Evolutionary conservation across 2,888 invertebrate genomes (phyloP).

Genomic region (Andrena marginata): DNA sequence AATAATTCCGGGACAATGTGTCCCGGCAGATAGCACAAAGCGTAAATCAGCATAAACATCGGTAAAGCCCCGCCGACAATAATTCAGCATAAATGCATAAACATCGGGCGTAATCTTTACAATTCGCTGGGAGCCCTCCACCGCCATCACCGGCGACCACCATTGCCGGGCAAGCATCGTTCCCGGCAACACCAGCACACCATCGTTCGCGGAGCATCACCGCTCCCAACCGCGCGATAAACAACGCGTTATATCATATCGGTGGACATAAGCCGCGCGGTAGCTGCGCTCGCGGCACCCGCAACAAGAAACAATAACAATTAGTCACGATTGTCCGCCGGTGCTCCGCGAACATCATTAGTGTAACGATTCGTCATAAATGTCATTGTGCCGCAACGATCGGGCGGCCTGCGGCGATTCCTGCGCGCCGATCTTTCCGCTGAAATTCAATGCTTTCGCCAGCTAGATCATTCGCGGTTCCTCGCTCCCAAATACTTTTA

Average conservation of each 20-base stretch:
- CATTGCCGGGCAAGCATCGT: slow-evolving; percentile 13
- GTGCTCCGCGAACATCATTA: slow-evolving; percentile 54
- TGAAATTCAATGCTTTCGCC: background rate
- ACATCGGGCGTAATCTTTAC: slow-evolving; percentile 83
- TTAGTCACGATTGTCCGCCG: slow-evolving; percentile 72
- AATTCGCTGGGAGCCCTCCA: slow-evolving; percentile 72
- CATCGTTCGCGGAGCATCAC: slow-evolving; percentile 1
- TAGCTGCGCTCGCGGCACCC: slow-evolving; percentile 66
- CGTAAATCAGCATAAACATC: slow-evolving; percentile 85
- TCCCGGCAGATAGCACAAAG: slow-evolving; percentile 84
- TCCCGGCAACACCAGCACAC: background rate
- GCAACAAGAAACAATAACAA: slow-evolving; percentile 75
- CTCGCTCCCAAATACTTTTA: too few relatives aligned
- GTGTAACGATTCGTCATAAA: slow-evolving; percentile 65
- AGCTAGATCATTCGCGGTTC: background rate
- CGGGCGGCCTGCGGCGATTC: slow-evolving; percentile 35
- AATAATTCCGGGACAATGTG: slow-evolving; percentile 84
- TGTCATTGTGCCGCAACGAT: slow-evolving; percentile 51
- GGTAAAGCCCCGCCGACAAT: slow-evolving; percentile 83
- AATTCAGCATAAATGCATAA: slow-evolving; percentile 84
- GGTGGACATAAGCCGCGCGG: slow-evolving; percentile 73
- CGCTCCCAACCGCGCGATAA: slow-evolving; percentile 75
- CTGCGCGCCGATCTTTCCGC: slow-evolving; percentile 11
- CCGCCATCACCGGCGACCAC: slow-evolving; percentile 32
- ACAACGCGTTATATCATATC: slow-evolving; percentile 79